A percentile compares a stretch with the other conserved stretches of the same genome.
These are phyloP conservation scores for Melanotaenia boesemani DNA, from an alignment of 2,797 vertebrate species.

Conservation along the genomic window DNA sequence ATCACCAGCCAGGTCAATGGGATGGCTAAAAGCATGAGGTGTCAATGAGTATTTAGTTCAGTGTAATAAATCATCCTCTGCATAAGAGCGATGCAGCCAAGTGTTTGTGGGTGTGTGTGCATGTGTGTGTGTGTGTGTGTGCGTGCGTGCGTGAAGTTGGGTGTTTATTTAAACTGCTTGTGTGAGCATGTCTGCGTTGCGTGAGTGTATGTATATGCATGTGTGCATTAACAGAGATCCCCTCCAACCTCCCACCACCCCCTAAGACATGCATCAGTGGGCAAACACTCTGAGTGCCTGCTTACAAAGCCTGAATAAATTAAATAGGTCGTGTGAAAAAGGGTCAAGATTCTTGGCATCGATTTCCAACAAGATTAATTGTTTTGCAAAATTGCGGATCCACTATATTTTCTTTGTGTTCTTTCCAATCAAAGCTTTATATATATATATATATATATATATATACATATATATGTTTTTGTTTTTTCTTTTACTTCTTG, in stretches of 20 bases:
- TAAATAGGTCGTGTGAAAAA: slow-evolving; percentile 68
- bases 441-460: background rate
- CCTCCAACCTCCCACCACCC: slow-evolving; percentile 18
- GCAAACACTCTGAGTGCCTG: slow-evolving; percentile 46
- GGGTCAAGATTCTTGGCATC: slow-evolving; percentile 71
- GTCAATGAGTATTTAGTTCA: slow-evolving; percentile 81
- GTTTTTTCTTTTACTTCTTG: slow-evolving; percentile 36
- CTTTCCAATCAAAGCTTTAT: slow-evolving; percentile 41
- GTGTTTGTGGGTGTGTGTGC: slow-evolving; percentile 51
- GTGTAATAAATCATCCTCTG: slow-evolving; percentile 77
- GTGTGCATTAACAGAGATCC: slow-evolving; percentile 36
- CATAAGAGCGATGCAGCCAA: slow-evolving; percentile 47
- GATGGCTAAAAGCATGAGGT: slow-evolving; percentile 78
- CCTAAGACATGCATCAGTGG: slow-evolving; percentile 44
- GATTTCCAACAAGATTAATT: slow-evolving; percentile 66
- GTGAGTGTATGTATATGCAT: slow-evolving; percentile 21
- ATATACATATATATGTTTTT: too few relatives aligned
- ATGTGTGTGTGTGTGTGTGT: slow-evolving; percentile 47
- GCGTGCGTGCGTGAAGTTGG: slow-evolving; percentile 20
- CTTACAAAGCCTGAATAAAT: slow-evolving; percentile 68
- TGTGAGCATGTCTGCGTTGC: slow-evolving; percentile 28
- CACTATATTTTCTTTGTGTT: slow-evolving; percentile 43
- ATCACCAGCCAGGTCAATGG: slow-evolving; percentile 79
- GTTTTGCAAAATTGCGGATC: slow-evolving; percentile 44
- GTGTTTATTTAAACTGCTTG: slow-evolving; percentile 36